These are phyloP conservation scores for Indicator maculatus DNA, from an alignment of 2,113 vertebrate species.

Conservation along the genomic window DNA sequence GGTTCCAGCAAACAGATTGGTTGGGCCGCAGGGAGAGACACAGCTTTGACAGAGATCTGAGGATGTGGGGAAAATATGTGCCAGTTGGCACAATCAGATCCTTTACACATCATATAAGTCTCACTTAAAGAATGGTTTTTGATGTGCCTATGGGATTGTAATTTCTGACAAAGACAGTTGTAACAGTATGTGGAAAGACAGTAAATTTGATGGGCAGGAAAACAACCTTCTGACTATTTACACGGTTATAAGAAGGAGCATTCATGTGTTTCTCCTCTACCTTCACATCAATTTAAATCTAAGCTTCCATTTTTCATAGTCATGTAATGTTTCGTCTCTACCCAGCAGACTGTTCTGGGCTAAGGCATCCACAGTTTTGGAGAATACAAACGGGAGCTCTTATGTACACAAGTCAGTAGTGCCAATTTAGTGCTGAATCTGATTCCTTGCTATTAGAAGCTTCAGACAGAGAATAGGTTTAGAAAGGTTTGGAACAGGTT, in stretches of 20 bases:
- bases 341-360: neutral
- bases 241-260: neutral
- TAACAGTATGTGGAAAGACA: neutral
- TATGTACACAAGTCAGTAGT: neutral
- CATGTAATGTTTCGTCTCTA: neutral
- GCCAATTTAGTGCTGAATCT: neutral
- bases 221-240: neutral
- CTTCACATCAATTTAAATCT: neutral
- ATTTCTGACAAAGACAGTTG: neutral
- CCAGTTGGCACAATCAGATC: neutral
- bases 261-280: neutral
- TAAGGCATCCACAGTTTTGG: neutral
- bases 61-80: neutral
- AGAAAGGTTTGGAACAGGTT: neutral
- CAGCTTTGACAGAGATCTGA: neutral
- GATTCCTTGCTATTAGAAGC: neutral
- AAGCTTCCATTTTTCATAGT: neutral
- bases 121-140: neutral
- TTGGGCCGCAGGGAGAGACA: neutral
- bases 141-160: neutral
- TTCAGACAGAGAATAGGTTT: neutral
- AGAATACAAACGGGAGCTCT: neutral
- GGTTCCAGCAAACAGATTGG: neutral
- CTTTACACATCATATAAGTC: neutral
- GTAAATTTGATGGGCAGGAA: neutral